Conservation (phyloP, 2,797 vertebrate genomes). For the Labroides dimidiatus region DNA sequence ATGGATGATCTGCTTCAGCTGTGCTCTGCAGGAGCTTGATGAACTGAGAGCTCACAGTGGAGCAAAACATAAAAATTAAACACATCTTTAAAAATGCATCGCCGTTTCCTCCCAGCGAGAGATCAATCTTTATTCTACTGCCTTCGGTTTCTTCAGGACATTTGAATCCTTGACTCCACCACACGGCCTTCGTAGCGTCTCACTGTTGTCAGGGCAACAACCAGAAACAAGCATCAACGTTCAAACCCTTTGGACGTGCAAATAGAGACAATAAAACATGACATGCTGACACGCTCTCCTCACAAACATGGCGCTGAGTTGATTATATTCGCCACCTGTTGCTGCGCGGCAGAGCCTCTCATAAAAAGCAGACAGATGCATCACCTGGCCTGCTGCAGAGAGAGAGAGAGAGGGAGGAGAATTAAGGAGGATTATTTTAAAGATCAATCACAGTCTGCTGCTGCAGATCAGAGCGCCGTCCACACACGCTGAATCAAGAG, state of each 20-base stretch:
- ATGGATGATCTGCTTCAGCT: no score
- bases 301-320: conserved; percentile 30
- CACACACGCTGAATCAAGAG: conserved; percentile 33
- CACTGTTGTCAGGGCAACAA: conserved; percentile 70
- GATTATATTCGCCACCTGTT: conserved; percentile 81
- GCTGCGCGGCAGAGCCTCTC: conserved; percentile 60
- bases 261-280: conserved; percentile 3
- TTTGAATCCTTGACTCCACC: background rate
- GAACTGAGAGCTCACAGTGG: no score
- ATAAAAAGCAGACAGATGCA: conserved; percentile 34
- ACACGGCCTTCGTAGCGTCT: conserved; percentile 1
- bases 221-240: conserved; percentile 23
- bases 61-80: no score
- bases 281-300: conserved; percentile 7
- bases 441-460: conserved; percentile 65
- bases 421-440: conserved; percentile 62
- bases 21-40: no score
- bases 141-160: background rate
- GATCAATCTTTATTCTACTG: no score
- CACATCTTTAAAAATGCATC: no score
- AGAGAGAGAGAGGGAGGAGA: conserved; percentile 37
- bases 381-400: conserved; percentile 39
- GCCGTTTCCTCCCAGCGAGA: no score
- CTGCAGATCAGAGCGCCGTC: background rate
- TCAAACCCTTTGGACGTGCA: conserved; percentile 20